phyloP scores from a whole-genome alignment of 2,888 invertebrate genomes.

The Leucoptera coffeella region DNA sequence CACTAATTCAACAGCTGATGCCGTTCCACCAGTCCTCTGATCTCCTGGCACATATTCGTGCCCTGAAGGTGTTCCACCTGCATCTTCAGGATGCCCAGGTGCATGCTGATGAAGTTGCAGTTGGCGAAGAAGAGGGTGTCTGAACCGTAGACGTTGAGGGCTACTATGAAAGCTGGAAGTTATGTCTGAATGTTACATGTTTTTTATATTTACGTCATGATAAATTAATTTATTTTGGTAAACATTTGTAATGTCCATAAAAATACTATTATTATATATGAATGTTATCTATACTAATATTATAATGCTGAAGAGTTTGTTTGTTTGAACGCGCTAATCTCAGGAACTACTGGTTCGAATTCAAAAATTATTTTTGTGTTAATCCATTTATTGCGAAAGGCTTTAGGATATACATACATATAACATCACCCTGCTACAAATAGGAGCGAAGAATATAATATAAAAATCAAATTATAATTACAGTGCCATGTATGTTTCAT shows the following conservation, averaged over 20 bases:
- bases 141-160: slow-evolving; percentile 14
- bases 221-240: too few species aligned
- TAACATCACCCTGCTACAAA: neutral
- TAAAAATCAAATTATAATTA: neutral
- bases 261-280: too few species aligned
- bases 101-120: slow-evolving; percentile 23
- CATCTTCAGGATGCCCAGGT: slow-evolving; percentile 19
- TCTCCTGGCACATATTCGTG: slow-evolving; percentile 8
- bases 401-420: neutral
- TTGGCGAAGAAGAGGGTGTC: slow-evolving; percentile 20
- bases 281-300: neutral
- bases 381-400: neutral
- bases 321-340: too few species aligned
- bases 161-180: slow-evolving; percentile 19
- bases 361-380: too few species aligned
- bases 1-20: slow-evolving; percentile 25
- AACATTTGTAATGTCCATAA: too few species aligned
- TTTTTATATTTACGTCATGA: too few species aligned
- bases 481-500: neutral
- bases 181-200: too few species aligned
- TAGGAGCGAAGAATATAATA: neutral
- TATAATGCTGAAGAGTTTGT: too few species aligned
- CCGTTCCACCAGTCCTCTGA: slow-evolving; percentile 12
- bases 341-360: too few species aligned
- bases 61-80: slow-evolving; percentile 13